Evolutionary conservation across 2,113 vertebrate species (phyloP).

Genomic region (Phylloscopus trochiloides): DNA sequence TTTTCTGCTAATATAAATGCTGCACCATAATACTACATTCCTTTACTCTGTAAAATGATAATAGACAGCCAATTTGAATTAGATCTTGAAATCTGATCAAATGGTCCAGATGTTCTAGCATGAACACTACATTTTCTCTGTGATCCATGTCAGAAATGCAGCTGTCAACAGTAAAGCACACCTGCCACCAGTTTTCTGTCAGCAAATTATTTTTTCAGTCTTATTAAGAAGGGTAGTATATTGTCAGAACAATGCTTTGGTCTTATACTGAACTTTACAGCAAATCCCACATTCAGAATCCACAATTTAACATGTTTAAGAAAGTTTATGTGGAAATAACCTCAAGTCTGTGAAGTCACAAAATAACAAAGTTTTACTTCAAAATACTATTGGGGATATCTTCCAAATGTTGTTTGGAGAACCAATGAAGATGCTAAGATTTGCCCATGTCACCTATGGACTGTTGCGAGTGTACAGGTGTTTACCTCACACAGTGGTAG

Average conservation of each 20-base stretch:
- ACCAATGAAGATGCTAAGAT: not conserved
- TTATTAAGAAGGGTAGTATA: constrained; percentile 56
- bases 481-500: not conserved
- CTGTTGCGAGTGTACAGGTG: rapidly evolving
- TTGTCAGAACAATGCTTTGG: constrained; percentile 1
- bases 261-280: not conserved
- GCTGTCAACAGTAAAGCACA: constrained; percentile 71
- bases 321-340: not conserved
- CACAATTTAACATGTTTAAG: not conserved
- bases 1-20: not conserved
- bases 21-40: not conserved
- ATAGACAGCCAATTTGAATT: constrained; percentile 12
- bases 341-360: not conserved
- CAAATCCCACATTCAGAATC: not conserved
- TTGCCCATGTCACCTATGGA: rapidly evolving
- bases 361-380: not conserved
- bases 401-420: not conserved
- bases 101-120: constrained; percentile 72
- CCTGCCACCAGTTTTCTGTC: constrained; percentile 64
- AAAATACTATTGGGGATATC: not conserved
- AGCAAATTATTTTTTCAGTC: constrained; percentile 67
- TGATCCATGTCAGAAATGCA: constrained; percentile 74
- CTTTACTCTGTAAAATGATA: constrained; percentile 29
- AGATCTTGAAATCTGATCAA: constrained; percentile 70
- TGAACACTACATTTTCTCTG: constrained; percentile 51